These are phyloP conservation scores for Perizoma affinitatum DNA, from an alignment of 2,888 invertebrate species.

Conservation along the genomic window DNA sequence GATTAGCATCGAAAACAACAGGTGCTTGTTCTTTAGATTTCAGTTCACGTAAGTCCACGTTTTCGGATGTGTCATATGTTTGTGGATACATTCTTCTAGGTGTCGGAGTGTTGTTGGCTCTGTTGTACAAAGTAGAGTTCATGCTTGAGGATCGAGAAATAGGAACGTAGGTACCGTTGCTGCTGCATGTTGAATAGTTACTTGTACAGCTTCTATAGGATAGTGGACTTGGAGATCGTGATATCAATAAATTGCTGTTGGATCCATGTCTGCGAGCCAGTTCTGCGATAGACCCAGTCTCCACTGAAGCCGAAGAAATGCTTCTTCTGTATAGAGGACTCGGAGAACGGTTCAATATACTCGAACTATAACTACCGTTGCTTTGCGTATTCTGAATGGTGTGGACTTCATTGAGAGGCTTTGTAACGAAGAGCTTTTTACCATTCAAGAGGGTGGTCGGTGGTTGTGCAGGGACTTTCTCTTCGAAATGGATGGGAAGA, in stretches of 20 bases:
- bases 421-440: conserved; percentile 71
- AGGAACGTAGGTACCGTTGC: conserved; percentile 72
- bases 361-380: conserved; percentile 52
- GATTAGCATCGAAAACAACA: conserved; percentile 92
- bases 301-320: conserved; percentile 68
- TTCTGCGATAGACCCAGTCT: conserved; percentile 79
- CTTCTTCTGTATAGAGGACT: conserved; percentile 73
- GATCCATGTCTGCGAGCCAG: conserved; percentile 73
- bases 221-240: conserved; percentile 85
- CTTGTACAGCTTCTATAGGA: conserved; percentile 73
- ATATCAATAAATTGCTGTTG: conserved; percentile 58
- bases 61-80: conserved; percentile 71
- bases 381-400: conserved; percentile 60
- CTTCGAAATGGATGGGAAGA: conserved; percentile 74
- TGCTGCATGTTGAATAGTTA: conserved; percentile 78
- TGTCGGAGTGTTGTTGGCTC: conserved; percentile 76
- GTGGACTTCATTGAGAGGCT: conserved; percentile 74
- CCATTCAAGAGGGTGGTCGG: conserved; percentile 61
- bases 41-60: conserved; percentile 83
- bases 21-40: conserved; percentile 89
- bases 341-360: conserved; percentile 60
- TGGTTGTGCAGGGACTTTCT: conserved; percentile 64
- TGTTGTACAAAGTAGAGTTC: conserved; percentile 67
- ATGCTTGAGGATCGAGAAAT: conserved; percentile 74
- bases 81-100: conserved; percentile 89